Evolutionary conservation across 2,888 invertebrate species (phyloP).

Genomic region (Macrosiphum euphorbiae): DNA sequence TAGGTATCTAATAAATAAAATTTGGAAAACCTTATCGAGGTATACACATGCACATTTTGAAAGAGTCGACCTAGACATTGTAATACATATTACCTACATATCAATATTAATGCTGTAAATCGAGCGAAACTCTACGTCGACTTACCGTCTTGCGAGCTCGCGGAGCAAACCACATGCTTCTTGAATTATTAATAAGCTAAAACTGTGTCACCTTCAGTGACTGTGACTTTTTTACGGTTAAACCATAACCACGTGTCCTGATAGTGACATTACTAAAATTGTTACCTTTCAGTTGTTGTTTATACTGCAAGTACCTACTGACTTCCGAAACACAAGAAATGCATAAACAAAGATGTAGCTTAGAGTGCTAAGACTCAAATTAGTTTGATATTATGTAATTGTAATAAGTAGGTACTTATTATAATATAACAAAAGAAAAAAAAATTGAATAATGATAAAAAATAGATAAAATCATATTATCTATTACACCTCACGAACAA

Average conservation of each 20-base stretch:
- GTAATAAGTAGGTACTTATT: not conserved
- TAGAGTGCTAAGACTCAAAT: not conserved
- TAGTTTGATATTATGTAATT: not conserved
- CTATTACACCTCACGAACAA: not conserved
- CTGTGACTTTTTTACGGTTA: slow-evolving; percentile 28
- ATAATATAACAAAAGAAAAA: not conserved
- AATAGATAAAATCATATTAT: not conserved
- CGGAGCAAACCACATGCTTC: not conserved
- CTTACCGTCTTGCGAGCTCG: not conserved
- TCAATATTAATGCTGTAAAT: not conserved
- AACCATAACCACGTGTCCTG: not conserved
- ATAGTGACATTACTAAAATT: slow-evolving; percentile 15
- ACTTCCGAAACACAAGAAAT: slow-evolving; percentile 34
- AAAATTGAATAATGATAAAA: not conserved
- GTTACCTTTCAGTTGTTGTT: not conserved
- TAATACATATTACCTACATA: not conserved
- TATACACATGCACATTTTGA: not conserved
- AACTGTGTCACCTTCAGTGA: slow-evolving; percentile 51
- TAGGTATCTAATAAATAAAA: not conserved
- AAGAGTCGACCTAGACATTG: not conserved
- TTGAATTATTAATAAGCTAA: slow-evolving; percentile 58
- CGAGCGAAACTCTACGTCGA: not conserved
- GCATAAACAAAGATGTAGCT: not conserved
- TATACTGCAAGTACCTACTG: not conserved
- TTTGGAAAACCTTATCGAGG: not conserved